A percentile compares a stretch with the other conserved stretches of the same genome.
Conservation (phyloP, 2,113 vertebrate genomes). For the Xerus inauris region DNA sequence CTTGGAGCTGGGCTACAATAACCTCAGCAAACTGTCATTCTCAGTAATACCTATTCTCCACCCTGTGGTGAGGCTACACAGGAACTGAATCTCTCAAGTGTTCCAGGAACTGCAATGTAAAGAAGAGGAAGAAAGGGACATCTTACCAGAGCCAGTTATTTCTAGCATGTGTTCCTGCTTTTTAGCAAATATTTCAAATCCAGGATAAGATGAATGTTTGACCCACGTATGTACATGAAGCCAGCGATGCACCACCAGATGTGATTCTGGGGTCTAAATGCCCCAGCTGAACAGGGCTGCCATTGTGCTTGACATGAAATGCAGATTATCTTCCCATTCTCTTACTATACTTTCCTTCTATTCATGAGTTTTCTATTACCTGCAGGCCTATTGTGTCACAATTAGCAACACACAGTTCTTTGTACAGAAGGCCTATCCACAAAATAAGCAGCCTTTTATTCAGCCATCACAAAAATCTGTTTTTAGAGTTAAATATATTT, state of each 20-base stretch:
- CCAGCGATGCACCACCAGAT: neutral
- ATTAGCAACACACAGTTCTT: conserved; percentile 80
- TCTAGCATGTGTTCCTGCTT: neutral
- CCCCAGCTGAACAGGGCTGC: conserved; percentile 77
- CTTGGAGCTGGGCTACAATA: neutral
- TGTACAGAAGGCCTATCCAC: conserved; percentile 70
- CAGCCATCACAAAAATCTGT: conserved; percentile 41
- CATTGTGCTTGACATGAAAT: conserved; percentile 82
- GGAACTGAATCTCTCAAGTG: neutral
- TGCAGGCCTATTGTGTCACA: conserved; percentile 84
- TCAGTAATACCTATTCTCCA: neutral
- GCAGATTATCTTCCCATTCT: conserved; percentile 82
- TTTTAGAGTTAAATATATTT: conserved; percentile 44
- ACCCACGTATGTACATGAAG: neutral
- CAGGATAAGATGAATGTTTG: conserved; percentile 53
- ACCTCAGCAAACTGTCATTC: neutral
- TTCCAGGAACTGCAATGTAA: neutral
- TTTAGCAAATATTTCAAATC: conserved; percentile 57
- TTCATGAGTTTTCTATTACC: conserved; percentile 86
- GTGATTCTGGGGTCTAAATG: conserved; percentile 62
- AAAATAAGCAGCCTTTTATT: conserved; percentile 79
- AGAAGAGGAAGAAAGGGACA: conserved; percentile 59
- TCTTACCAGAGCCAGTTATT: neutral
- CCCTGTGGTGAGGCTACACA: neutral
- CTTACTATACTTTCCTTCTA: conserved; percentile 84